phyloP scores from a whole-genome alignment of 2,113 vertebrate genomes.

The Cepphus grylle region DNA sequence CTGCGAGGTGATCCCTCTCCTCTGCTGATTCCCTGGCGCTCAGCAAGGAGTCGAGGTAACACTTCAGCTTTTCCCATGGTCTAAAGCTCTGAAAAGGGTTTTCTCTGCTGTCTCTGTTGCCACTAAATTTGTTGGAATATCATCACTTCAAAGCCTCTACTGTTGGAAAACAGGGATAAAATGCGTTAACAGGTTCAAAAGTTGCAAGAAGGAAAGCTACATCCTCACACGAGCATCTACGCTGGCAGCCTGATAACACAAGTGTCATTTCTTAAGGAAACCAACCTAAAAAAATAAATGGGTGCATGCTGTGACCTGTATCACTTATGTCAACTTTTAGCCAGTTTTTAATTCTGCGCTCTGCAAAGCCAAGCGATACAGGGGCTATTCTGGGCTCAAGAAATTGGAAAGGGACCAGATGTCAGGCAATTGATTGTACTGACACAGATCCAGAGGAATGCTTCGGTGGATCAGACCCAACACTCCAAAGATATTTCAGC shows the following conservation, averaged over 20 bases:
- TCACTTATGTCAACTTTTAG: background rate
- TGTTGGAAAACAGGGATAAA: background rate
- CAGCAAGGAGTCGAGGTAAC: background rate
- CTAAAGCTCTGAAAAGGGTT: background rate
- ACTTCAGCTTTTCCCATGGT: background rate
- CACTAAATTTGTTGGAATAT: background rate
- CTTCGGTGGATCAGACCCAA: background rate
- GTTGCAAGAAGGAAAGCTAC: background rate
- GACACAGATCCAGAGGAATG: background rate
- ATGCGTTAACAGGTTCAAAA: background rate
- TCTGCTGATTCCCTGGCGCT: background rate
- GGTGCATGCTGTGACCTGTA: background rate
- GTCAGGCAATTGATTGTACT: background rate
- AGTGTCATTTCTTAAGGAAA: background rate
- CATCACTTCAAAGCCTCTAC: background rate
- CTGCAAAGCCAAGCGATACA: background rate
- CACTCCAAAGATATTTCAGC: background rate
- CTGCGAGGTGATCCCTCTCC: background rate
- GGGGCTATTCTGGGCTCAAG: background rate
- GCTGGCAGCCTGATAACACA: background rate
- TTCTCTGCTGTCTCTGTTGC: background rate
- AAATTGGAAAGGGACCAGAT: background rate
- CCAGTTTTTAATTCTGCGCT: background rate
- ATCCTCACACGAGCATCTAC: accelerated
- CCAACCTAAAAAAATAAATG: background rate